Conservation (phyloP, 2,797 vertebrate species). For the Sorex maritimensis region DNA sequence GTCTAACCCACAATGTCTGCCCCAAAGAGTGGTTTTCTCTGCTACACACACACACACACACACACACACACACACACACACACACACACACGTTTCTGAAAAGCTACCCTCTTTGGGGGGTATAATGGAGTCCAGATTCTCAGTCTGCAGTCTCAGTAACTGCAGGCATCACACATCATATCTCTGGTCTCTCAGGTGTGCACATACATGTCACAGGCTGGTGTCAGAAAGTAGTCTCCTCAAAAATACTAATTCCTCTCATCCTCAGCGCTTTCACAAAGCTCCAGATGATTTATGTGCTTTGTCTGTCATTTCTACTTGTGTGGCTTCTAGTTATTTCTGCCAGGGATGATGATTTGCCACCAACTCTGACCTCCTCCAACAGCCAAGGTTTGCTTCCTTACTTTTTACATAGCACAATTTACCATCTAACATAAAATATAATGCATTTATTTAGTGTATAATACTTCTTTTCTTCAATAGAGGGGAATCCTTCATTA, state of each 20-base stretch:
- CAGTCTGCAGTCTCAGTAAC: neutral
- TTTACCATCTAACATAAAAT: neutral
- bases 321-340: neutral
- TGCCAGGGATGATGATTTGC: neutral
- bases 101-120: neutral
- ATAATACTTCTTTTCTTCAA: neutral
- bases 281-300: no score
- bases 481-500: neutral
- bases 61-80: no score
- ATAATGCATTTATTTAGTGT: constrained; percentile 44
- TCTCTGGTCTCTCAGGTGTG: neutral
- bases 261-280: neutral
- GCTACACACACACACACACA: no score
- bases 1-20: neutral
- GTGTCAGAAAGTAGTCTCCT: neutral
- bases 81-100: no score
- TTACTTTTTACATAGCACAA: neutral
- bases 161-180: neutral
- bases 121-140: neutral
- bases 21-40: neutral
- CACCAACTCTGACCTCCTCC: neutral
- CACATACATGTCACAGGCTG: neutral
- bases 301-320: no score
- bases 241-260: neutral
- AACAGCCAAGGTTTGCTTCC: constrained; percentile 3